Evolutionary conservation across 2,797 vertebrate genomes (phyloP).

Genomic region (Balearica regulorum): DNA sequence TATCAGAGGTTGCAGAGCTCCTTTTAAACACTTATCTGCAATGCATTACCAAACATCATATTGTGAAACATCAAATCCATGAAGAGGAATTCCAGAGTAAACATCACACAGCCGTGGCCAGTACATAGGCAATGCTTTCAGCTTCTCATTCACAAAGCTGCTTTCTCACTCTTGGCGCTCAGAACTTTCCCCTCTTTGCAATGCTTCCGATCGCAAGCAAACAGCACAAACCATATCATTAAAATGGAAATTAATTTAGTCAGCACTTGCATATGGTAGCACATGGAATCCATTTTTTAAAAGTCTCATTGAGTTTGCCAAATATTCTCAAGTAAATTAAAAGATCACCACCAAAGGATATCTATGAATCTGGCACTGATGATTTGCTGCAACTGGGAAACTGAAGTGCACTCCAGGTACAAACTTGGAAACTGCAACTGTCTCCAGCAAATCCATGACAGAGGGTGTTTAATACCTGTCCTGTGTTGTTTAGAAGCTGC

Average conservation of each 20-base stretch:
- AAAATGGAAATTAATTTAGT: background rate
- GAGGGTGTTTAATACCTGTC: background rate
- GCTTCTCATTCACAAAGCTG: background rate
- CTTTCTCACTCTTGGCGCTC: background rate
- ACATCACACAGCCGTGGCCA: background rate
- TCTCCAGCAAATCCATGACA: background rate
- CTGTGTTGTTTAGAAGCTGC: conserved; percentile 11
- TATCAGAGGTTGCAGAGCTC: background rate
- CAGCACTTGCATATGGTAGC: background rate
- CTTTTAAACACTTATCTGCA: conserved; percentile 10
- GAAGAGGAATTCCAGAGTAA: background rate
- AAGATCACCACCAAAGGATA: background rate
- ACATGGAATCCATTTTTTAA: background rate
- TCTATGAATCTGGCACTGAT: background rate
- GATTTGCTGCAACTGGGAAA: background rate
- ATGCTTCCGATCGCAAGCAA: background rate
- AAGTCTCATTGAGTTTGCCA: background rate
- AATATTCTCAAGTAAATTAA: background rate
- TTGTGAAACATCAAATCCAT: conserved; percentile 22
- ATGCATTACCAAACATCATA: background rate
- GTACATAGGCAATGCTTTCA: background rate
- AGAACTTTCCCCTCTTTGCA: background rate
- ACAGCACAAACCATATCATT: background rate
- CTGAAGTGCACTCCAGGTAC: background rate
- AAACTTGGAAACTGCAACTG: background rate